Evolutionary conservation across 2,888 invertebrate species (phyloP).

Genomic region (Heliconius aoede): DNA sequence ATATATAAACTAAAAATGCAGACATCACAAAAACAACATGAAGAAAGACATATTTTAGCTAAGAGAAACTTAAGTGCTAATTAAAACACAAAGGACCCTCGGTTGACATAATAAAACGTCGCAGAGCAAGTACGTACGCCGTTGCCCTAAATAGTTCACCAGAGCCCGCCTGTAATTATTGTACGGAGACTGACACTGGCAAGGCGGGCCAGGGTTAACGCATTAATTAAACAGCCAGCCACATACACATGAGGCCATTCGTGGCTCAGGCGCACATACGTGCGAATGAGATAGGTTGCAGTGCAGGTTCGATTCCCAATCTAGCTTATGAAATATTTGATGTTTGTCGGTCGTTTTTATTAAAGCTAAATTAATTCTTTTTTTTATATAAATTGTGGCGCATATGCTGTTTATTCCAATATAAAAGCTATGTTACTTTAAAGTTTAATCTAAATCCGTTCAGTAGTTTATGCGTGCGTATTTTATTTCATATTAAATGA

Average conservation of each 20-base stretch:
- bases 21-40: not conserved
- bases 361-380: too few relatives aligned
- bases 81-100: constrained; percentile 74
- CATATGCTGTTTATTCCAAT: too few relatives aligned
- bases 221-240: constrained; percentile 4
- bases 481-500: too few relatives aligned
- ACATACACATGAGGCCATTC: not conserved
- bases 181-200: constrained; percentile 55
- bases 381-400: too few relatives aligned
- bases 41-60: not conserved
- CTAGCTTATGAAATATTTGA: too few relatives aligned
- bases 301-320: too few relatives aligned
- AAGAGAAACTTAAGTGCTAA: constrained; percentile 56
- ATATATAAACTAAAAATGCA: not conserved
- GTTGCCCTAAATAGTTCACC: constrained; percentile 73
- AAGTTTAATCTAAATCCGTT: too few relatives aligned
- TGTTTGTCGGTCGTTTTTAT: too few relatives aligned
- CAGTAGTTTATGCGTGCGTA: too few relatives aligned
- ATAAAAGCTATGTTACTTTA: too few relatives aligned
- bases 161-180: constrained; percentile 65
- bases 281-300: too few relatives aligned
- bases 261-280: too few relatives aligned
- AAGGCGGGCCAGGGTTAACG: constrained; percentile 32
- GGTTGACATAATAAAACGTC: constrained; percentile 69
- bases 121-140: constrained; percentile 56